A percentile compares a stretch with the other conserved stretches of the same genome.
These are phyloP conservation scores for Rugalucina vietnamica DNA, from an alignment of 2,888 invertebrate genomes.

Conservation along the genomic window DNA sequence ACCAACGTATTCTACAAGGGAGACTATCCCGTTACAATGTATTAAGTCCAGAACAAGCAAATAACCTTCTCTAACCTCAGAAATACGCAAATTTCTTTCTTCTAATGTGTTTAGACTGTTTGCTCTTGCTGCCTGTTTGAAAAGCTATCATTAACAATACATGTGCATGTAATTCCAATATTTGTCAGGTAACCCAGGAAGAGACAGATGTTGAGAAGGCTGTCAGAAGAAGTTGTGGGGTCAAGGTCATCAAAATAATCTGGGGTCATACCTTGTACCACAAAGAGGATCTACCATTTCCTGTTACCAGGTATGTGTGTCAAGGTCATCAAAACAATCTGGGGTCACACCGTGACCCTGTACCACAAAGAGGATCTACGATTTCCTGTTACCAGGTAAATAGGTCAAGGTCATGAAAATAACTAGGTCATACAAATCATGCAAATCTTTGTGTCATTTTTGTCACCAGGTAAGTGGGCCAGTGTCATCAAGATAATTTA, in stretches of 20 bases:
- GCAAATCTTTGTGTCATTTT: too few relatives aligned
- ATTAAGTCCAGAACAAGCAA: too few relatives aligned
- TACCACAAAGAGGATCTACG: slow-evolving; percentile 78
- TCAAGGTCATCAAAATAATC: slow-evolving; percentile 66
- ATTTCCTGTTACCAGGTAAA: slow-evolving; percentile 71
- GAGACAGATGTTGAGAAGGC: slow-evolving; percentile 75
- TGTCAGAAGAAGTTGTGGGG: slow-evolving; percentile 62
- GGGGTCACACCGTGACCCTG: slow-evolving; percentile 78
- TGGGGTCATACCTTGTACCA: slow-evolving; percentile 79
- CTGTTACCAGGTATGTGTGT: slow-evolving; percentile 70
- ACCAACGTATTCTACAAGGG: too few relatives aligned
- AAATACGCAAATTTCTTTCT: too few relatives aligned
- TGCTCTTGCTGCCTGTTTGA: too few relatives aligned
- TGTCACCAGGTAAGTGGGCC: too few relatives aligned
- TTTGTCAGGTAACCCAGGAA: slow-evolving; percentile 72
- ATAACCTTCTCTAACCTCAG: too few relatives aligned
- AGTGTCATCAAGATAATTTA: too few relatives aligned
- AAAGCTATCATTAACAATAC: too few relatives aligned
- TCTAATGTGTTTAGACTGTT: too few relatives aligned
- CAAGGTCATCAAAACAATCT: slow-evolving; percentile 67
- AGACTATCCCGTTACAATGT: too few relatives aligned
- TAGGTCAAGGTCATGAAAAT: neutral
- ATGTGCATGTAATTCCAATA: too few relatives aligned
- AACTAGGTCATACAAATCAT: neutral
- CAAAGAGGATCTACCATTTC: slow-evolving; percentile 76